Evolutionary conservation across 1,140 invertebrate species (phyloP).

Genomic region (Aphaenogaster floridana): DNA sequence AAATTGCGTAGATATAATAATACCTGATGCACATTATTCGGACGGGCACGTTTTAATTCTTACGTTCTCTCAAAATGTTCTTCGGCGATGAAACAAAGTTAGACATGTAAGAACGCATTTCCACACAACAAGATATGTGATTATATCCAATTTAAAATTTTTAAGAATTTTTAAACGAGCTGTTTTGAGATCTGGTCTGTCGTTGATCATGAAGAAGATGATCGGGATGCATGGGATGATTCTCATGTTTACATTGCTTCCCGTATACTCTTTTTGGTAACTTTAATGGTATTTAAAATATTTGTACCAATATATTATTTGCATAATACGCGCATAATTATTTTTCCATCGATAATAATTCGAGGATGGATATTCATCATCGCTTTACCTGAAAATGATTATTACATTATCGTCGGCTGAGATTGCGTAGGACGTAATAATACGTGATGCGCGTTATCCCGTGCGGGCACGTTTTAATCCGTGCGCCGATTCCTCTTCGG

Average conservation of each 20-base stretch:
- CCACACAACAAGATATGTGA: neutral
- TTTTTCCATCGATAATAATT: conserved; percentile 51
- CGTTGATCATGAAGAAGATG: neutral
- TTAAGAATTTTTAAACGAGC: neutral
- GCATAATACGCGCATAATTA: conserved; percentile 47
- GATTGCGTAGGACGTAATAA: conserved; percentile 26
- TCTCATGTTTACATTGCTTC: conserved; percentile 17
- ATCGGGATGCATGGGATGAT: neutral
- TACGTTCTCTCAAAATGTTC: neutral
- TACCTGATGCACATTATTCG: conserved; percentile 3
- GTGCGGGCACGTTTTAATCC: conserved; percentile 20
- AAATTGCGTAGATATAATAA: conserved; percentile 15
- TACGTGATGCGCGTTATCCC: conserved; percentile 26
- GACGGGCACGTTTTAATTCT: neutral
- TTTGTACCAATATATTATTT: conserved; percentile 31
- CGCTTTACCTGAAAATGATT: conserved; percentile 20
- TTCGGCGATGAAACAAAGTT: neutral
- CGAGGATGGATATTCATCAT: conserved; percentile 5
- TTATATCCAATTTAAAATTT: neutral
- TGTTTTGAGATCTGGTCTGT: conserved; percentile 3
- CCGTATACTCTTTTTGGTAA: neutral
- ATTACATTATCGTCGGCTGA: conserved; percentile 42
- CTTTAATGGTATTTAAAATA: conserved; percentile 41
- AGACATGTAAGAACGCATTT: neutral
- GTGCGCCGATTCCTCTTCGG: conserved; percentile 3